A percentile compares a stretch with the other conserved stretches of the same genome.
These are phyloP conservation scores for Dromaius novaehollandiae DNA, from an alignment of 2,113 vertebrate species.

Conservation along the genomic window DNA sequence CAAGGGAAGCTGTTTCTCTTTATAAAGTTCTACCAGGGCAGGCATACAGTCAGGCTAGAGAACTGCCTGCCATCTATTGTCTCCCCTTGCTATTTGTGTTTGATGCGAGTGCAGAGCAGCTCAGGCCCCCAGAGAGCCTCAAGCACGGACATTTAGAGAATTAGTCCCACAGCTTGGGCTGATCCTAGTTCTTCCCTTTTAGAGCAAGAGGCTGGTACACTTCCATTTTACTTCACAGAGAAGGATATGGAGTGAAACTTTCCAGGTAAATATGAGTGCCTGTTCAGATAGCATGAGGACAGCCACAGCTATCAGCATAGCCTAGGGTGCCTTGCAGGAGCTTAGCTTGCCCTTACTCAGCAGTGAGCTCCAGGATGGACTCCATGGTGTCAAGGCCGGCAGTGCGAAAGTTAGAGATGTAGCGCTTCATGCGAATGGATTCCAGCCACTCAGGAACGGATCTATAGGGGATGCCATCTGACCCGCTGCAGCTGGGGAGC, in stretches of 20 bases:
- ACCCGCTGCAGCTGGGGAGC: constrained; percentile 80
- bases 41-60: not conserved
- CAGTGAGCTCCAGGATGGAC: constrained; percentile 78
- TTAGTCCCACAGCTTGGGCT: not conserved
- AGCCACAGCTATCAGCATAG: not conserved
- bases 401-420: constrained; percentile 77
- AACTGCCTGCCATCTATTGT: not conserved
- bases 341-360: constrained; percentile 68
- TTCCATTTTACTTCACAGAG: not conserved
- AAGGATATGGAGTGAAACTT: not conserved
- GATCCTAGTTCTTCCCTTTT: not conserved
- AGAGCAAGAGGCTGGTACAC: not conserved
- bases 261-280: not conserved
- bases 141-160: not conserved
- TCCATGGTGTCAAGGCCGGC: constrained; percentile 82
- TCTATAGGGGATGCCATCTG: constrained; percentile 78
- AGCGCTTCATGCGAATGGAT: constrained; percentile 83
- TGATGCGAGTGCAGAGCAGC: not conserved
- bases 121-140: not conserved
- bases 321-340: not conserved
- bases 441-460: constrained; percentile 81
- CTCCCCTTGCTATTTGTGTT: not conserved
- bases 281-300: not conserved
- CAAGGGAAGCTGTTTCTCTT: not conserved
- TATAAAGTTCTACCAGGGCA: not conserved